Evolutionary conservation across 2,888 invertebrate species (phyloP), one percentile per base, ranked within the genome.

Genomic region (Craniophora ligustri): DNA sequence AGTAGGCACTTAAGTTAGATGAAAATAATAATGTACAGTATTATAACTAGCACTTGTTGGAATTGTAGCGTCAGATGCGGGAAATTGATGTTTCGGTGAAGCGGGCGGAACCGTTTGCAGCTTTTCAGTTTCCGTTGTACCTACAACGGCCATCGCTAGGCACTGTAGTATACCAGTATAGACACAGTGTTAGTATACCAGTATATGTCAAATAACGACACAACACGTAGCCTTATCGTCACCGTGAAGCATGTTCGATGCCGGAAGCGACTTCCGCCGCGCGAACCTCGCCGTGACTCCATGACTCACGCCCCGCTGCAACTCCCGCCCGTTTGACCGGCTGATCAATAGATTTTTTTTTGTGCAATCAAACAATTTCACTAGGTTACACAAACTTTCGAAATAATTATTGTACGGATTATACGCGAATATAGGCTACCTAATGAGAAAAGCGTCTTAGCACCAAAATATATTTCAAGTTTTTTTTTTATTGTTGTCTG

Each of bases 261-360:
- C 82, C 83, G 86, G 86, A 86, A 85, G 81, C 47, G 62, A 66
- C 81, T 82, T 86, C 87, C 87, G 84, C 61, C 54, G 56, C 45
- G 45, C 57, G 36, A 61, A 53, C 57, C 47, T 58, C 68, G 26
- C n/a, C n/a, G 10, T 28, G 49, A 31, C 23, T 32, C 15, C 31
- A 48, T 75, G 76, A 69, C 47, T 75, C 71, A 75, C 64, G 61
- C 56, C 19, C 49, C 41, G 15, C 41, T 32, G 18, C n/a, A n/a
- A n/a, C n/a, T n/a, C 6, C 15, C 55, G 31, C 39, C 41, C 28
- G 36, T 31, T 16, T 26, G 23, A 21, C 34, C 10, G n/a, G 26
- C 15, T 23, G 48, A 40, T 57, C 53, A 34, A 67, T 64, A 53
- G 14, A 44, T 46, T 21, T 32, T 46, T 21, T 32, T 18, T 5